phyloP scores from a whole-genome alignment of 2,113 vertebrate genomes.

The Dendrocopos noguchii region DNA sequence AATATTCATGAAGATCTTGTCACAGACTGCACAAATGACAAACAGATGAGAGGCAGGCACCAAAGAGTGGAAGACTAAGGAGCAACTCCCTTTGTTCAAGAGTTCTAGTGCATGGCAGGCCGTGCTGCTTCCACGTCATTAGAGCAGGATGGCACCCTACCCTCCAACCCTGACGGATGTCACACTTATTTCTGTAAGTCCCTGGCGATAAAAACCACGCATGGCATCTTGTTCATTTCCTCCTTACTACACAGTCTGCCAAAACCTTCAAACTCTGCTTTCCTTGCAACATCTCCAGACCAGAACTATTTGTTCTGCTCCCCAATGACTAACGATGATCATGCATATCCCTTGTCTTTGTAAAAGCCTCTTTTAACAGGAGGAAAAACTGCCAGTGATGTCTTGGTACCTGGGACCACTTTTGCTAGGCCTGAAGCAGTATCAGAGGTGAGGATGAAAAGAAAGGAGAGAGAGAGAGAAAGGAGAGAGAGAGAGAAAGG shows the following conservation, averaged over 20 bases:
- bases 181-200: slow-evolving; percentile 15
- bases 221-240: slow-evolving; percentile 40
- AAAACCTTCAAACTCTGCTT: slow-evolving; percentile 1
- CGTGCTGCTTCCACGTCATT: background rate
- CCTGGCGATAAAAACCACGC: slow-evolving; percentile 29
- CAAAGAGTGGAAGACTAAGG: background rate
- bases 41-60: background rate
- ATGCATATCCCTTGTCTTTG: background rate
- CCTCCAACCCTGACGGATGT: background rate
- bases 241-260: background rate
- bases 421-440: background rate
- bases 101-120: background rate
- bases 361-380: background rate
- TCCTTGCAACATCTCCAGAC: background rate
- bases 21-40: background rate
- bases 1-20: background rate
- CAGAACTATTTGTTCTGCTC: background rate
- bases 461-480: too few species aligned
- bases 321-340: background rate
- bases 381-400: background rate
- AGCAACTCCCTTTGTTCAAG: background rate
- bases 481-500: too few species aligned
- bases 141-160: background rate
- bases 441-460: background rate
- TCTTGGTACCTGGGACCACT: background rate